Conservation (phyloP, 2,888 invertebrate species). For the Caenorhabditis macrosperma region DNA sequence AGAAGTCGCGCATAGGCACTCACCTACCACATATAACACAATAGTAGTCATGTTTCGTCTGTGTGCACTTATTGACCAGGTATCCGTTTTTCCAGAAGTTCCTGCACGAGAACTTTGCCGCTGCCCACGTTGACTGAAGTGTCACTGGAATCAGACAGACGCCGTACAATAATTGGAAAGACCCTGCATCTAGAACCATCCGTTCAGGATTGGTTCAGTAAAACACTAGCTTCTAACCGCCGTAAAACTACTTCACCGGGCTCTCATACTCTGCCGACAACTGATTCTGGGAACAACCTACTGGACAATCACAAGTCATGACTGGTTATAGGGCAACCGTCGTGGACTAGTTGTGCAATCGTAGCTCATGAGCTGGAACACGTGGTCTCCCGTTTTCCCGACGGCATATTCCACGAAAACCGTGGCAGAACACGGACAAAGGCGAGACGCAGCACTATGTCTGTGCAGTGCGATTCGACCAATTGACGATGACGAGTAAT, state of each 20-base stretch:
- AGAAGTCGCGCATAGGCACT: too few species aligned
- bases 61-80: constrained; percentile 17
- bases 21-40: too few species aligned
- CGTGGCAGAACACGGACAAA: constrained; percentile 7
- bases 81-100: constrained; percentile 11
- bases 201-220: constrained; percentile 18
- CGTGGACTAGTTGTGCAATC: neutral
- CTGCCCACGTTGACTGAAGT: constrained; percentile 12
- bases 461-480: constrained; percentile 43
- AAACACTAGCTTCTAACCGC: constrained; percentile 3
- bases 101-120: constrained; percentile 25
- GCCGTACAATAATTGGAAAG: constrained; percentile 23
- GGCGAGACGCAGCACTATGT: constrained; percentile 16
- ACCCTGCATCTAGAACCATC: neutral
- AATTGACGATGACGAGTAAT: constrained; percentile 5
- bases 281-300: constrained; percentile 37
- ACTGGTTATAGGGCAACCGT: neutral
- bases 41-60: constrained; percentile 27
- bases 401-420: constrained; percentile 9
- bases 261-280: constrained; percentile 13
- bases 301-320: neutral
- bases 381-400: constrained; percentile 27
- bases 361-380: constrained; percentile 3
- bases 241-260: constrained; percentile 32
- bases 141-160: constrained; percentile 1